Evolutionary conservation across 2,888 invertebrate genomes (phyloP).

Genomic region (Antheraea assamensis): DNA sequence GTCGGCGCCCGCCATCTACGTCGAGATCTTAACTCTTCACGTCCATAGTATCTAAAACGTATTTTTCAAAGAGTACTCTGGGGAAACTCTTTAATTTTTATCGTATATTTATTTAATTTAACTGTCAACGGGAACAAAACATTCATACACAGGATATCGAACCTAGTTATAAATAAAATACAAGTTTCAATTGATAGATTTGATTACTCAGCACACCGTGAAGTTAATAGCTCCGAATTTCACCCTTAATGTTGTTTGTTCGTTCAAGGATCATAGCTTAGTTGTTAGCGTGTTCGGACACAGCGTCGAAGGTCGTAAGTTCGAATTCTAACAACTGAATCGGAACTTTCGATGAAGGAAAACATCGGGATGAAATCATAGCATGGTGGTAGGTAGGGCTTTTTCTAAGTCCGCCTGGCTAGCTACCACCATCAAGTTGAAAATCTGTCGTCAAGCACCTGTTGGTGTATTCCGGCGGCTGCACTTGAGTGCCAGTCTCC

Average conservation of each 20-base stretch:
- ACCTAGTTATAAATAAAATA: background rate
- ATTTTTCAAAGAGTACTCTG: conserved; percentile 59
- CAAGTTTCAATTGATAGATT: background rate
- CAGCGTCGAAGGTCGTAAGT: no score
- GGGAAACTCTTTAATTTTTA: conserved; percentile 46
- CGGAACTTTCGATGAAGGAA: no score
- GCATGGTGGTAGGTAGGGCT: no score
- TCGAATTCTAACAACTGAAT: no score
- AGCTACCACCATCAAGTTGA: no score
- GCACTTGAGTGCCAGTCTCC: no score
- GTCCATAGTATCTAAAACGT: conserved; percentile 57
- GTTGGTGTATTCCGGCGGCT: no score
- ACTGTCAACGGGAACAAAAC: background rate
- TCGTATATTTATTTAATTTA: background rate
- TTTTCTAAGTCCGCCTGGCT: no score
- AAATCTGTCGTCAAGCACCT: no score
- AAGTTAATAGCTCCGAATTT: background rate
- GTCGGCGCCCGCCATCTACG: conserved; percentile 72
- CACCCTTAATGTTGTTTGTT: background rate
- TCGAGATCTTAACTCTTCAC: conserved; percentile 74
- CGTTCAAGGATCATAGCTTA: background rate
- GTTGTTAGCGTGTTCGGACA: no score
- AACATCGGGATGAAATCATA: no score
- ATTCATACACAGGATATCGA: background rate
- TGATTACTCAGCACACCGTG: background rate